phyloP scores from a whole-genome alignment of 2,888 invertebrate genomes.

The Hyles lineata region DNA sequence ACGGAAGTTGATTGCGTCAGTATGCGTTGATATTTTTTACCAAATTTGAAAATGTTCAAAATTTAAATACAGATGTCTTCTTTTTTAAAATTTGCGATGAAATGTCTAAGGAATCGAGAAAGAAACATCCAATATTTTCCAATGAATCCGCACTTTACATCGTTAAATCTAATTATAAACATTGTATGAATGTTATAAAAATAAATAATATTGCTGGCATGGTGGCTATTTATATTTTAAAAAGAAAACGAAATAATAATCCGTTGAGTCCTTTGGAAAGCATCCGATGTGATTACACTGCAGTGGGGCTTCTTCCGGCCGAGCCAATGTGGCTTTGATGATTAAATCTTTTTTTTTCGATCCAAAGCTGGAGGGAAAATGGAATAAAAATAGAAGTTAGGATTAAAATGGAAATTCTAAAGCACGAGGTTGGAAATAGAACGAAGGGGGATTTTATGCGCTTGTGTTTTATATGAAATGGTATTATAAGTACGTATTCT shows the following conservation, averaged over 20 bases:
- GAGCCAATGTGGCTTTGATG: slow-evolving; percentile 1
- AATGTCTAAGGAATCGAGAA: no score
- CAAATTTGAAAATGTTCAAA: no score
- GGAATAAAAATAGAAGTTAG: not conserved
- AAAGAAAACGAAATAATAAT: slow-evolving; percentile 31
- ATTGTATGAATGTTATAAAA: no score
- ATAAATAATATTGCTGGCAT: no score
- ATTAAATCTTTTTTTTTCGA: not conserved
- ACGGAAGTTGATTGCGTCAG: no score
- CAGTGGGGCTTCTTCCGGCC: slow-evolving; percentile 27
- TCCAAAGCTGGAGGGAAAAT: not conserved
- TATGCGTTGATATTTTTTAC: no score
- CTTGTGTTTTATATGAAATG: not conserved
- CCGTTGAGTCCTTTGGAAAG: not conserved
- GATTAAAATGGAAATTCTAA: slow-evolving; percentile 3
- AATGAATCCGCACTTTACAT: no score
- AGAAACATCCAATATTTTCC: no score
- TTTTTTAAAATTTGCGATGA: no score
- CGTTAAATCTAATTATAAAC: no score
- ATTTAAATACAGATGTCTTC: no score
- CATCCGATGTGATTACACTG: slow-evolving; percentile 29
- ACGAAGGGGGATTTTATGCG: not conserved
- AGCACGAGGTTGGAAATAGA: not conserved
- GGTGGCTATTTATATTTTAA: not conserved
- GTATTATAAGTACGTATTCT: no score